phyloP scores from a whole-genome alignment of 2,888 invertebrate species.

The Apodemia duryi region DNA sequence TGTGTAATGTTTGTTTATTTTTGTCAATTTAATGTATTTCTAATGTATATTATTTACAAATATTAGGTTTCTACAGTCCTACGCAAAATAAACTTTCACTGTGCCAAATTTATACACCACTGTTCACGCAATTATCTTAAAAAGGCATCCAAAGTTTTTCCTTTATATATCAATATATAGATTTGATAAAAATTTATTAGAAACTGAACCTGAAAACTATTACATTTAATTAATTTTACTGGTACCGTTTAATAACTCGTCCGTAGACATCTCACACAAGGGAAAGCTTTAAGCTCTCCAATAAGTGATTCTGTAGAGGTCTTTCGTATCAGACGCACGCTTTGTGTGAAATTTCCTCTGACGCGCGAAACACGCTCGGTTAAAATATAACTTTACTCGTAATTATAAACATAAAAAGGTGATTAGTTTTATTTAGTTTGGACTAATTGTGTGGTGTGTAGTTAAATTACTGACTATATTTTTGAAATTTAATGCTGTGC shows the following conservation, averaged over 20 bases:
- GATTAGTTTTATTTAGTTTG: background rate
- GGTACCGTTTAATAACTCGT: background rate
- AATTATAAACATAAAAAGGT: background rate
- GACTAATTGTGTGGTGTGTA: background rate
- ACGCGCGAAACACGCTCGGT: background rate
- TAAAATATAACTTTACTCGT: background rate
- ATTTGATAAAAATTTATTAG: too few species aligned
- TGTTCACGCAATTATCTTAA: too few species aligned
- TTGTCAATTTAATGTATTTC: too few species aligned
- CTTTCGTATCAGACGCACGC: slow-evolving; percentile 13
- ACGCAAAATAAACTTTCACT: too few species aligned
- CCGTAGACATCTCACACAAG: slow-evolving; percentile 7
- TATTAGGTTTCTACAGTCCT: too few species aligned
- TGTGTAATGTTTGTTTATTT: too few species aligned
- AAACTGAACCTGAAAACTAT: background rate
- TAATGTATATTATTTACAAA: too few species aligned
- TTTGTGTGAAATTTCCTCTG: slow-evolving; percentile 1
- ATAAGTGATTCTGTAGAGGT: slow-evolving; percentile 6
- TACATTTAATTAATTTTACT: slow-evolving; percentile 1
- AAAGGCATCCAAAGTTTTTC: too few species aligned
- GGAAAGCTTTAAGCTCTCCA: background rate
- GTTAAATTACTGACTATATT: background rate
- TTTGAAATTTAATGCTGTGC: background rate
- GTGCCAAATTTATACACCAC: too few species aligned
- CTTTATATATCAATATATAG: too few species aligned